Conservation (phyloP, 1,140 invertebrate species). For the Lasioglossum albipes region DNA sequence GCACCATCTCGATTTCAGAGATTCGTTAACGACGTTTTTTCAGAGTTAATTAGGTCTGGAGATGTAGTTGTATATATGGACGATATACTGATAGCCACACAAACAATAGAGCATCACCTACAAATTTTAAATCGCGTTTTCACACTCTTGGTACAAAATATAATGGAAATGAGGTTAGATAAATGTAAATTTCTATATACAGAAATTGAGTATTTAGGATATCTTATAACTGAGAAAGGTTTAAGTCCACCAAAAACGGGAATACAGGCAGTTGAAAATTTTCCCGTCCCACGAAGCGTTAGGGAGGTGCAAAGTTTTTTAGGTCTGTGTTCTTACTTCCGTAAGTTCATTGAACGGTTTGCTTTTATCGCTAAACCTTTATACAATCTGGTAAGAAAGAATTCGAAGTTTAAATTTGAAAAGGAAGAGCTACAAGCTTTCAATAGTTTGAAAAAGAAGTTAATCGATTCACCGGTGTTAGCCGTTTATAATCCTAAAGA, state of each 20-base stretch:
- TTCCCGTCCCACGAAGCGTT: not conserved
- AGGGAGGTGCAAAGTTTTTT: constrained; percentile 32
- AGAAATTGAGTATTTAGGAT: constrained; percentile 49
- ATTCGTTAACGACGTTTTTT: not conserved
- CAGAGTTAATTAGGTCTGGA: not conserved
- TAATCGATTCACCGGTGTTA: constrained; percentile 18
- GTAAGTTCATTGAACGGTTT: constrained; percentile 42
- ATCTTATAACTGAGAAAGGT: constrained; percentile 7
- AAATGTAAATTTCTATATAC: constrained; percentile 46
- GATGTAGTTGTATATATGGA: not conserved
- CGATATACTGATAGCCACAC: not conserved
- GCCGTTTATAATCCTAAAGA: constrained; percentile 33
- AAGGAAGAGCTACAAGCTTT: not conserved
- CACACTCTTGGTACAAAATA: not conserved
- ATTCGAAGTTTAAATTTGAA: constrained; percentile 18
- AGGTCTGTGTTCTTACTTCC: constrained; percentile 38
- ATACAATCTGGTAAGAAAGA: constrained; percentile 16
- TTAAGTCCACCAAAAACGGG: constrained; percentile 22
- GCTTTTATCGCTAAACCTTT: constrained; percentile 25
- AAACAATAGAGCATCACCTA: not conserved
- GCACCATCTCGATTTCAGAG: not conserved
- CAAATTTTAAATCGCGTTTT: not conserved
- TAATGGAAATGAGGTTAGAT: constrained; percentile 34
- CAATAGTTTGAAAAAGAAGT: not conserved
- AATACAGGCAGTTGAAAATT: constrained; percentile 2